Base-by-base conservation (phyloP, 2,113 vertebrate genomes). In the Pandion haliaetus region DNA sequence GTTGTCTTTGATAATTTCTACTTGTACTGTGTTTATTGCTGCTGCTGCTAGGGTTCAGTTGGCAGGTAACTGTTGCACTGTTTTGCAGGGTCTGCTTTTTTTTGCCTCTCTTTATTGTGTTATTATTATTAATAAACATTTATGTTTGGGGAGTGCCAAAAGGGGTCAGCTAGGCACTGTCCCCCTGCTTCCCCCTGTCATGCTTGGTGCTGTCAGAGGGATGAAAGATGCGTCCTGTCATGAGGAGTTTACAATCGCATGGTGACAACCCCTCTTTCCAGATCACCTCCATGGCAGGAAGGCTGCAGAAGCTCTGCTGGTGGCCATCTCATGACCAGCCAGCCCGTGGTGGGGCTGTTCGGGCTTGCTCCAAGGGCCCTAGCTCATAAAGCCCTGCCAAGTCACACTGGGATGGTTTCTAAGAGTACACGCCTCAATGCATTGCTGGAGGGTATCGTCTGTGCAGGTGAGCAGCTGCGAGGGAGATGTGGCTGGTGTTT, bases 1-100 rank as follows among this genome's bases (percentile, higher is more conserved):
- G 96, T 96, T 88, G 94, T 95, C 94, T 97, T 89, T 95, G 97
- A 95, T 93, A 40, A 49, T 97, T 83, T 44, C 86, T 96, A 45
- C 86, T 92, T 84, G 76, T 55, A 70, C 79, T 50, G 88, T 76
- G 65, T 90, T 91, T 90, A 92, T 92, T 67, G 70, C 21, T 93
- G 86, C 72, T 94, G 86, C 88, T 97, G 92, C 84, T 55, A 58
- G 83, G 87, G 90, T 91, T 96, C 82, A 54, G 74, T 21, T 94
- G 94, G 80, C 91, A 96, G 91, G 94, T 95, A 96, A 86, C 92
- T 92, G 77, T 78, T 82, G 81, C 62, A 20, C 57, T 11, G 20
- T 94, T 94, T 93, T 8, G 8, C 80, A 70, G 54, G 81, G 32
- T 67, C 42, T 92, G 59, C 61, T 89, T 65, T 34, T 86, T 90